Conservation (phyloP, 2,888 invertebrate species). For the Spialia ferax region DNA sequence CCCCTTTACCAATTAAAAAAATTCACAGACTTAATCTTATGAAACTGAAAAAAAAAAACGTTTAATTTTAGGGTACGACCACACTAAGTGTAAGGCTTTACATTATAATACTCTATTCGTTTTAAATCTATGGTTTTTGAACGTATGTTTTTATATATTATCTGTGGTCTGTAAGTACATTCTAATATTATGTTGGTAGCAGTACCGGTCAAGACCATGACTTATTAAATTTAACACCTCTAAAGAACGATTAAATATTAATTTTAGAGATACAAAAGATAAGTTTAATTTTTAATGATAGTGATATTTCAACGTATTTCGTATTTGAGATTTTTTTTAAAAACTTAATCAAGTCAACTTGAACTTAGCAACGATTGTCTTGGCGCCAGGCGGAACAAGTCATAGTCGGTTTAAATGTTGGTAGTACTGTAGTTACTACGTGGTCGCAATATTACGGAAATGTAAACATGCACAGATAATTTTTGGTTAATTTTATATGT, state of each 20-base stretch:
- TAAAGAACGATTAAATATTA: not conserved
- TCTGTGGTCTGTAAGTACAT: conserved; percentile 20
- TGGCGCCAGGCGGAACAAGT: conserved; percentile 74
- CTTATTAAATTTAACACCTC: not conserved
- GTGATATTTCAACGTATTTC: not conserved
- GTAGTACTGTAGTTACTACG: conserved; percentile 77
- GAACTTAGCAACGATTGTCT: conserved; percentile 43
- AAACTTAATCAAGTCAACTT: conserved; percentile 22
- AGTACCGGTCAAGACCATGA: conserved; percentile 19
- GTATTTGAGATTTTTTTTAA: not conserved
- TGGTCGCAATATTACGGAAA: conserved; percentile 81
- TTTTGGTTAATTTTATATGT: conserved; percentile 58
- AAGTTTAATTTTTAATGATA: not conserved
- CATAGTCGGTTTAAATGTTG: conserved; percentile 61
- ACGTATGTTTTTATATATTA: conserved; percentile 6
- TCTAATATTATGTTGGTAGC: conserved; percentile 28
- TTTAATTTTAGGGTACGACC: too few relatives aligned
- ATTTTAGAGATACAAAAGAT: not conserved
- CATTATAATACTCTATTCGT: too few relatives aligned
- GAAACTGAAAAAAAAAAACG: too few relatives aligned
- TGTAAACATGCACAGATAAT: conserved; percentile 81
- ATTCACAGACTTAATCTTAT: too few relatives aligned
- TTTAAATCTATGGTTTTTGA: too few relatives aligned
- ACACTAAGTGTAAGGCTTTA: too few relatives aligned
- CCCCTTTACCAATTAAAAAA: too few relatives aligned